These are phyloP conservation scores for Rutilus rutilus DNA, from an alignment of 2,113 vertebrate genomes.

Conservation along the genomic window DNA sequence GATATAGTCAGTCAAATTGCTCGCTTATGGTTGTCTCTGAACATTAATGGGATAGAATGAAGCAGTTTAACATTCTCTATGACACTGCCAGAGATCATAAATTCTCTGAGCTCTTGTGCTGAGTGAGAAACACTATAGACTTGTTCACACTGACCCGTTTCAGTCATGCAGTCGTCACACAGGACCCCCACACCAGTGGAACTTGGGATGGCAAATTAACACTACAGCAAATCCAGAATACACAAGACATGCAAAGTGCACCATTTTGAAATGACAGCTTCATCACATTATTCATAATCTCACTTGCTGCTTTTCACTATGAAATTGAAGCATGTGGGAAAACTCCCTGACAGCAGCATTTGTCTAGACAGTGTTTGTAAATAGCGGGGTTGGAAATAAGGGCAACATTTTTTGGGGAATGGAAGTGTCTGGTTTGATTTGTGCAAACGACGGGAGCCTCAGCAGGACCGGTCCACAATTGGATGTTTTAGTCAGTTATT, in stretches of 20 bases:
- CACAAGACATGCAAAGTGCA: not conserved
- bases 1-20: too few relatives aligned
- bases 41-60: too few relatives aligned
- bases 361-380: slow-evolving; percentile 16
- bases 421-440: slow-evolving; percentile 39
- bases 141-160: not conserved
- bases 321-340: slow-evolving; percentile 18
- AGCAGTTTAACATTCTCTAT: too few relatives aligned
- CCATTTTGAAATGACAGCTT: slow-evolving; percentile 34
- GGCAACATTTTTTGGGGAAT: slow-evolving; percentile 33
- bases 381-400: slow-evolving; percentile 3
- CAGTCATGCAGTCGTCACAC: not conserved
- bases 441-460: not conserved
- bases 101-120: not conserved
- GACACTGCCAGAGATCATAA: not conserved
- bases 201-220: not conserved
- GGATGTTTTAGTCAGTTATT: slow-evolving; percentile 43
- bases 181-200: not conserved
- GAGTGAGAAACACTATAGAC: not conserved
- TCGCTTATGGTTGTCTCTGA: too few relatives aligned
- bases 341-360: slow-evolving; percentile 29
- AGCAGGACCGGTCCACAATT: slow-evolving; percentile 17
- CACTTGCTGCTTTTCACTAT: slow-evolving; percentile 31
- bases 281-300: slow-evolving; percentile 30
- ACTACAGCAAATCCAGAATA: not conserved